A percentile compares a stretch with the other conserved stretches of the same genome.
phyloP scores from a whole-genome alignment of 2,797 vertebrate species.

The Bovichtus diacanthus region DNA sequence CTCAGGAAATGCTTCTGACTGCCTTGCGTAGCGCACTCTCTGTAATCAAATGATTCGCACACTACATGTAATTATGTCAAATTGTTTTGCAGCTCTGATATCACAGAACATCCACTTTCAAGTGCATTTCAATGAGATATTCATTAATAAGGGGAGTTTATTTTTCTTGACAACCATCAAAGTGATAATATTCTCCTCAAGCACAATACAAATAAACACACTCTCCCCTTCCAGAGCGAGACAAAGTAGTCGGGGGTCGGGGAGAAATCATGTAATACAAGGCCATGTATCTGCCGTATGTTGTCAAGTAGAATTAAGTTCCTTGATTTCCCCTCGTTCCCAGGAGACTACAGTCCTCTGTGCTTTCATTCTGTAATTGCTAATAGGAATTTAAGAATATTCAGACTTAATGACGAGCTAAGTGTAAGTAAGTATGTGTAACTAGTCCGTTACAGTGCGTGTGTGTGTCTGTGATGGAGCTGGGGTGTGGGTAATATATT shows the following conservation, averaged over 20 bases:
- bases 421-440: constrained; percentile 25
- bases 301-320: constrained; percentile 75
- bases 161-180: constrained; percentile 72
- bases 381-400: constrained; percentile 69
- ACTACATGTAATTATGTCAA: constrained; percentile 65
- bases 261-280: constrained; percentile 64
- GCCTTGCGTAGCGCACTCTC: constrained; percentile 17
- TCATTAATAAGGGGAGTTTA: constrained; percentile 65
- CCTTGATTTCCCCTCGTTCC: constrained; percentile 64
- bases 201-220: constrained; percentile 70
- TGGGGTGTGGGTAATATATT: constrained; percentile 22
- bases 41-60: constrained; percentile 55
- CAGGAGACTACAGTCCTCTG: constrained; percentile 62
- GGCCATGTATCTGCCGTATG: constrained; percentile 53
- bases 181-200: constrained; percentile 69
- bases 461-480: not conserved
- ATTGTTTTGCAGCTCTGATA: constrained; percentile 68
- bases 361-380: constrained; percentile 70
- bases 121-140: constrained; percentile 56
- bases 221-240: not conserved
- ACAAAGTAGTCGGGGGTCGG: constrained; percentile 2
- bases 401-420: constrained; percentile 66
- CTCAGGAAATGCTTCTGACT: constrained; percentile 55
- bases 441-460: not conserved
- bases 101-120: constrained; percentile 59